Evolutionary conservation across 2,888 invertebrate genomes (phyloP), one percentile per base, ranked within the genome.

Genomic region (Phymatocera aterrima): DNA sequence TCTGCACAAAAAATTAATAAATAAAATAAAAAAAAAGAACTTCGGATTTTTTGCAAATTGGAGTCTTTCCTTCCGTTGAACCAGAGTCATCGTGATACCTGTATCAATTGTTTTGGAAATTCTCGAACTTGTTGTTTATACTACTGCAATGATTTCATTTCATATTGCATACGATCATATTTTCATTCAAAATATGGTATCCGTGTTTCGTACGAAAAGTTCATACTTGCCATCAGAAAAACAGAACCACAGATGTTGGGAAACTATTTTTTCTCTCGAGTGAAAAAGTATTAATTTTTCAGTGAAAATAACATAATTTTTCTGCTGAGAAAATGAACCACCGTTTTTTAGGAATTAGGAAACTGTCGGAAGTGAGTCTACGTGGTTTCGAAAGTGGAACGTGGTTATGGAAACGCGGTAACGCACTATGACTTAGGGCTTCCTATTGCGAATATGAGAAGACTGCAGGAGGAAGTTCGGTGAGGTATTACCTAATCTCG

Each of bases 321-420:
- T 15, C 15, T 28, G 12, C 28, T 28, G 57, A 15, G 10, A 28
- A 28, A 28, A 28, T 28, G 28, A 57, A 5, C 15, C 5, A 1
- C 1, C 34, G 46, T 46, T 1, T 43, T 24, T 6, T 24, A n/a
- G 43, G 34, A 46, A 68, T 43, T 21, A 43, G n/a, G 12, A 40
- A 40, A 43, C 15, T 21, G 40, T 43, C 12, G 40, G n/a, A 65
- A 43, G 24, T 4, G 12, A 43, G 43, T 24, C 43, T 43, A 24
- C 68, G 37, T 64, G 21, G 64, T 64, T 64, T 64, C 12, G 15
- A 37, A 43, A 68, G 43, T 10, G 6, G 43, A 68, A 68, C 43
- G 65, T 43, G 65, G 43, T 68, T 40, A 68, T 21, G 31, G 72
- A 43, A 51, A 72, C 68, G 46, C 68, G n/a, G n/a, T n/a, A n/a